Conservation (phyloP, 1,140 invertebrate genomes). For the Artemia franciscana region DNA sequence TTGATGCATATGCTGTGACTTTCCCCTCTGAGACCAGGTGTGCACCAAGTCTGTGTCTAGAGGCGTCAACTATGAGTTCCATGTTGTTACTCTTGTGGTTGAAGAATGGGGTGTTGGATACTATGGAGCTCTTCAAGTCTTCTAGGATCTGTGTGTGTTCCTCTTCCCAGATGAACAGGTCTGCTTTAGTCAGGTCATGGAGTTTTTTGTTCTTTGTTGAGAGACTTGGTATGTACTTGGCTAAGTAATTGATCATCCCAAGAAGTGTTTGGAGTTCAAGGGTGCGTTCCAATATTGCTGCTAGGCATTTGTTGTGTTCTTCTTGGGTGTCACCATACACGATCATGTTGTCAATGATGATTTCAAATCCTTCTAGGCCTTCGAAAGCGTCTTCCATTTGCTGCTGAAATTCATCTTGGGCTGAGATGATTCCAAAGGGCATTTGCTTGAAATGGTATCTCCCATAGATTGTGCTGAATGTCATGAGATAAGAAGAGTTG, state of each 20-base stretch:
- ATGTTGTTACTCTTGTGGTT: neutral
- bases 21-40: slow-evolving; percentile 14
- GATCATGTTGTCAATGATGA: neutral
- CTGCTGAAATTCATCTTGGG: neutral
- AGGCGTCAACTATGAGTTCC: slow-evolving; percentile 15
- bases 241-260: slow-evolving; percentile 18
- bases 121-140: neutral
- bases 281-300: neutral
- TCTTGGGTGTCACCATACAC: too few relatives aligned
- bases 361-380: neutral
- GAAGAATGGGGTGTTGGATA: neutral
- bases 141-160: neutral
- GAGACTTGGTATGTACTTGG: slow-evolving; percentile 15
- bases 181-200: neutral
- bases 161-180: neutral
- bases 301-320: neutral
- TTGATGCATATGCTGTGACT: slow-evolving; percentile 22
- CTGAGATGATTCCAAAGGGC: neutral
- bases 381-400: neutral
- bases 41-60: slow-evolving; percentile 13
- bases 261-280: slow-evolving; percentile 16
- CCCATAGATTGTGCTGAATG: neutral
- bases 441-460: neutral
- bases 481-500: neutral
- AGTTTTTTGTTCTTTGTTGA: neutral